Evolutionary conservation across 2,113 vertebrate species (phyloP), one percentile per base, ranked within the genome.

Genomic region (Crotalus viridis): DNA sequence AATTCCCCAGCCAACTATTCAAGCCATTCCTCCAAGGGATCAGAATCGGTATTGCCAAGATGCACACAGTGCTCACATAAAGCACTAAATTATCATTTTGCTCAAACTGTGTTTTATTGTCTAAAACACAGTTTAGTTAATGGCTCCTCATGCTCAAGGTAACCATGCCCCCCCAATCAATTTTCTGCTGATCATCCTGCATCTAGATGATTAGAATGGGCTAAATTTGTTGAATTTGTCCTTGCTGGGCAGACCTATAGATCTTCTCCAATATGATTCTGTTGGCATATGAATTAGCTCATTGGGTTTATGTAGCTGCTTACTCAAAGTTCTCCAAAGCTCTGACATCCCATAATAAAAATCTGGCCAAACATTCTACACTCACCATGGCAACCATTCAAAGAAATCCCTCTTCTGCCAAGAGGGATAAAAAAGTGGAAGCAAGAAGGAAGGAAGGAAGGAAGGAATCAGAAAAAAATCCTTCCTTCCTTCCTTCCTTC

Each of bases 331-430:
- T 10, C 48, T 85, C 28, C 17, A 46, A 59, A 57, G 81, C 28
- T 48, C 7, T 46, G 39, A 61, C 48, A 21, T 48, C 74, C 48
- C 43, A 51, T 26, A 24, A 61, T 39, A n/a, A 8, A 7, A 61
- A 22, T 92, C 57, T 39, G 87, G 33, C 59, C 59, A 43, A 52
- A 55, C 59, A 43, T n/a, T 39, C 48, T 69, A 88, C 69, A 88
- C 74, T 92, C 87, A 92, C 91, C 91, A 92, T 92, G 91, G 86
- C 86, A 92, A 92, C 91, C 43, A 69, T 92, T 92, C 87, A 88
- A 54, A 92, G 59, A 26, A 61, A 69, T 74, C 54, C 86, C 59
- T 88, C 61, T 43, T 55, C 91, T 88, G 59, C 51, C n/a, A 48
- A 92, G 85, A 74, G 86, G 43, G 61, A 88, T 74, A 88, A 28